These are phyloP conservation scores for Arctopsyche grandis DNA, from an alignment of 1,140 invertebrate genomes.

Conservation along the genomic window DNA sequence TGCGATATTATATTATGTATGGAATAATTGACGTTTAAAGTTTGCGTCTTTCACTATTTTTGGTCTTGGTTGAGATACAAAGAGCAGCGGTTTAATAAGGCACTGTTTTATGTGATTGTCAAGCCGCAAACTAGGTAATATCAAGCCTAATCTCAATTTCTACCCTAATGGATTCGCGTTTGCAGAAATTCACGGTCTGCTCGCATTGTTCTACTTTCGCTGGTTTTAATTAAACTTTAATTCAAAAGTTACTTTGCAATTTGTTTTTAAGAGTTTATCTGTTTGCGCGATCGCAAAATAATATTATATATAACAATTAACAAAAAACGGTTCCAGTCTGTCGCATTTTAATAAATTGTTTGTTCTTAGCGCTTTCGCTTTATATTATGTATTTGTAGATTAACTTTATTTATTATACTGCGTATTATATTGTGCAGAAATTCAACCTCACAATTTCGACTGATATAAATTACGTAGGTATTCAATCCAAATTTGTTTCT, in stretches of 20 bases:
- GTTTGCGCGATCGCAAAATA: not conserved
- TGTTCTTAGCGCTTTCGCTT: too few relatives aligned
- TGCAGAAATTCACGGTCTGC: not conserved
- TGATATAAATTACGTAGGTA: too few relatives aligned
- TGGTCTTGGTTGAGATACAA: not conserved
- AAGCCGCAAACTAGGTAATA: slow-evolving; percentile 21
- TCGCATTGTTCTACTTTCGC: not conserved
- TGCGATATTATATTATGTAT: too few relatives aligned
- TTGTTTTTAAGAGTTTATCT: not conserved
- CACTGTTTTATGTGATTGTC: slow-evolving; percentile 21
- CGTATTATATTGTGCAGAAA: too few relatives aligned
- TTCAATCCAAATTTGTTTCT: too few relatives aligned
- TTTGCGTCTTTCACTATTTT: too few relatives aligned
- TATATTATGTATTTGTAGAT: too few relatives aligned
- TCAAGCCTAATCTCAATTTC: not conserved
- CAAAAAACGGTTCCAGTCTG: too few relatives aligned
- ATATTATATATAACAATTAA: not conserved
- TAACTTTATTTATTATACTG: too few relatives aligned
- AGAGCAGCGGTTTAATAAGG: slow-evolving; percentile 18
- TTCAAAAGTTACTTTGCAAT: not conserved
- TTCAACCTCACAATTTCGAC: too few relatives aligned
- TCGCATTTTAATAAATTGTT: too few relatives aligned
- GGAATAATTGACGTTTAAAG: too few relatives aligned
- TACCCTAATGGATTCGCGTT: not conserved
- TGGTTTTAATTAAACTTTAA: not conserved